phyloP scores from a whole-genome alignment of 2,888 invertebrate species.

The Leucoptera coffeella region DNA sequence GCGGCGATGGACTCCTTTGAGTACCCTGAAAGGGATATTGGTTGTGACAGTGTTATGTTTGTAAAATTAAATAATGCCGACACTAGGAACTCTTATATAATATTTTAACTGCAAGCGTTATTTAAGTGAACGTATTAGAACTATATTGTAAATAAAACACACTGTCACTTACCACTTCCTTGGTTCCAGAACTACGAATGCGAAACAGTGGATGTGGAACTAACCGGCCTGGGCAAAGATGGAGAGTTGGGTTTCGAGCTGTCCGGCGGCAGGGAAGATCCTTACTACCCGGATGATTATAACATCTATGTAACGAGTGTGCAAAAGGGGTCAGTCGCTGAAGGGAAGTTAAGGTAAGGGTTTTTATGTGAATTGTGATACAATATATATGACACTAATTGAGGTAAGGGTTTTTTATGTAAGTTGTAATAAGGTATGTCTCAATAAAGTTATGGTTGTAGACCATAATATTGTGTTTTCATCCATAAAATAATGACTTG shows the following conservation, averaged over 20 bases:
- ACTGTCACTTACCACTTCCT: too few species aligned
- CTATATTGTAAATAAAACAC: not conserved
- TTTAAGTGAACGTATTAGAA: slow-evolving; percentile 4
- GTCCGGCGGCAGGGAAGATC: slow-evolving; percentile 81
- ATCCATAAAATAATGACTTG: too few species aligned
- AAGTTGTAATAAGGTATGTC: too few species aligned
- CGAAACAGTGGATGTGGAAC: slow-evolving; percentile 71
- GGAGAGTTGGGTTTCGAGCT: slow-evolving; percentile 81
- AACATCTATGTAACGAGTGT: slow-evolving; percentile 76
- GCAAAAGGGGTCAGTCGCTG: slow-evolving; percentile 74
- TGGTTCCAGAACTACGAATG: slow-evolving; percentile 69
- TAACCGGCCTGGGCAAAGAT: slow-evolving; percentile 49
- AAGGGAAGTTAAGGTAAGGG: slow-evolving; percentile 74
- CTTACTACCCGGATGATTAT: slow-evolving; percentile 69
- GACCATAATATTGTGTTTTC: too few species aligned
- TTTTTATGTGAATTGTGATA: not conserved
- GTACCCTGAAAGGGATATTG: too few species aligned
- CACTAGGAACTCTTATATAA: too few species aligned
- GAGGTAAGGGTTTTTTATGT: too few species aligned
- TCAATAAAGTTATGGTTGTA: too few species aligned
- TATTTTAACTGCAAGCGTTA: not conserved
- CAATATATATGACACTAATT: not conserved
- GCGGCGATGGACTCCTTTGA: too few species aligned
- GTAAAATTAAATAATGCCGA: too few species aligned
- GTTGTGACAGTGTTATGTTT: too few species aligned